Percentiles rank a stretch among this genome's conserved stretches.
Evolutionary conservation across 2,113 vertebrate species (phyloP).

Genomic region (Trogon surrucura): DNA sequence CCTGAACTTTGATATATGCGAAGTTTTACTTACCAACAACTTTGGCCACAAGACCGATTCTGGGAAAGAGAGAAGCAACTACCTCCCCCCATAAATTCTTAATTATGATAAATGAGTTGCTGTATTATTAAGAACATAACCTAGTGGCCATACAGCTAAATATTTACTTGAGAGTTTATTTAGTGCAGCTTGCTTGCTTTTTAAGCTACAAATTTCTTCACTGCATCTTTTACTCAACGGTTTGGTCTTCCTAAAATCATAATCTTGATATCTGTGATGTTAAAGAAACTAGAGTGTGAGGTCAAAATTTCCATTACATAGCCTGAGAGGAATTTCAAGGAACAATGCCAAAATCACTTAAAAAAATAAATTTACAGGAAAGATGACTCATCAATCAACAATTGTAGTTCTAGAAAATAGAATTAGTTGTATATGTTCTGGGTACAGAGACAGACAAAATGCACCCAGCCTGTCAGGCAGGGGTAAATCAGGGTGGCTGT

Average conservation of each 20-base stretch:
- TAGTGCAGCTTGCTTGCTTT: conserved; percentile 65
- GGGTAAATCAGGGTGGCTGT: conserved; percentile 9
- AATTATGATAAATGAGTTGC: conserved; percentile 59
- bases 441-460: conserved; percentile 29
- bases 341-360: conserved; percentile 79
- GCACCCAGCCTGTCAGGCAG: not conserved
- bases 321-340: conserved; percentile 77
- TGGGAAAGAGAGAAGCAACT: not conserved
- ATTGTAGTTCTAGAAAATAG: conserved; percentile 67
- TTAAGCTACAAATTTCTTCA: conserved; percentile 50
- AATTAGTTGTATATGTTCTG: conserved; percentile 67
- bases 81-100: conserved; percentile 17
- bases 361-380: conserved; percentile 81
- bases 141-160: conserved; percentile 63
- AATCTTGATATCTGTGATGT: conserved; percentile 77
- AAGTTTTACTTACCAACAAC: conserved; percentile 45
- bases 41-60: conserved; percentile 32
- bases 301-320: conserved; percentile 84
- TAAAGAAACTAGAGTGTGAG: conserved; percentile 77
- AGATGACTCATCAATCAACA: conserved; percentile 84
- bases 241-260: conserved; percentile 64
- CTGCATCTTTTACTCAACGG: conserved; percentile 55
- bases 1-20: not conserved
- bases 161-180: conserved; percentile 74
- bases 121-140: conserved; percentile 56